These are phyloP conservation scores for Globicephala melas DNA, from an alignment of 2,113 vertebrate species.

Conservation along the genomic window DNA sequence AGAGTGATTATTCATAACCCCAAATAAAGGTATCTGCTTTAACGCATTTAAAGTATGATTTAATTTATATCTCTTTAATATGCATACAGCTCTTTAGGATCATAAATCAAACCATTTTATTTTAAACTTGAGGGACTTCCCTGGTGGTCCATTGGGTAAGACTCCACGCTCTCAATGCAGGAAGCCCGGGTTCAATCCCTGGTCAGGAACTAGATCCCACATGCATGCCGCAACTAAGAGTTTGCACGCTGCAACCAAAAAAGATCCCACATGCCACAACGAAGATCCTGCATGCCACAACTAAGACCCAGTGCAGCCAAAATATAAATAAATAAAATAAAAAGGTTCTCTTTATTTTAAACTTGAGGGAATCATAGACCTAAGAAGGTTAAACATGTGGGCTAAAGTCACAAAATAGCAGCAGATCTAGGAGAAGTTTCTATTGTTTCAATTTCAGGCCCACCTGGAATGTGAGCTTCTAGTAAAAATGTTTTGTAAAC, in stretches of 20 bases:
- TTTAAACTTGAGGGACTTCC: neutral
- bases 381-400: neutral
- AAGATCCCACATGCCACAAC: too few species aligned
- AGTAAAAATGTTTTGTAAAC: neutral
- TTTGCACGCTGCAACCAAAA: too few species aligned
- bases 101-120: neutral
- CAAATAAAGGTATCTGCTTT: neutral
- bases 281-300: too few species aligned
- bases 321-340: too few species aligned
- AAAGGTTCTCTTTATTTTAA: neutral
- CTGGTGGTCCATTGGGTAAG: too few species aligned
- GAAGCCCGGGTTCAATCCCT: too few species aligned
- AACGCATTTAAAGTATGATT: neutral
- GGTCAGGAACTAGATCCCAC: too few species aligned
- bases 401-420: neutral
- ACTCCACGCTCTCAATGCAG: too few species aligned
- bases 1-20: neutral
- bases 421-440: neutral
- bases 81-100: neutral
- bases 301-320: too few species aligned
- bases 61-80: neutral
- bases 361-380: neutral
- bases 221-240: too few species aligned
- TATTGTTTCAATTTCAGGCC: neutral
- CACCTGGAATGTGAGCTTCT: neutral